Conservation (phyloP, 2,113 vertebrate species). For the Butorides virescens region DNA sequence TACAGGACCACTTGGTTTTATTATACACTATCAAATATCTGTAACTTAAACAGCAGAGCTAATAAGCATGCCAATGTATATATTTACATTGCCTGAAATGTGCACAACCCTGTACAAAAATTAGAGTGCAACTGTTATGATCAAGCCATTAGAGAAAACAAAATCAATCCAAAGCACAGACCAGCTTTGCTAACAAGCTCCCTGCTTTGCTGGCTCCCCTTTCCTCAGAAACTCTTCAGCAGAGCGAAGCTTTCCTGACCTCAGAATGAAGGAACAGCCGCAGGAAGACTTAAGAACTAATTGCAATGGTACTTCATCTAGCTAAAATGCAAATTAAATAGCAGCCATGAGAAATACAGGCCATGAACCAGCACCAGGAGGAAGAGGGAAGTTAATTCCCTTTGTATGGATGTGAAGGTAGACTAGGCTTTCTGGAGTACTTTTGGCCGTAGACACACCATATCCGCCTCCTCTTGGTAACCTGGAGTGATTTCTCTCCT, state of each 20-base stretch:
- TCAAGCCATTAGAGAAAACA: slow-evolving; percentile 59
- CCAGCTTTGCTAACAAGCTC: slow-evolving; percentile 20
- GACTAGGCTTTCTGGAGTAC: background rate
- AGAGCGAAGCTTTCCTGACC: background rate
- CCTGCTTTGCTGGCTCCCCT: background rate
- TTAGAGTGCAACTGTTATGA: slow-evolving; percentile 60
- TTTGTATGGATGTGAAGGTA: background rate
- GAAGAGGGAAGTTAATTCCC: background rate
- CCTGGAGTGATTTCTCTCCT: background rate
- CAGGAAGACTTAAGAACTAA: background rate
- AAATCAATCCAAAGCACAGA: slow-evolving; percentile 38
- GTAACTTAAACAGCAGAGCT: slow-evolving; percentile 58
- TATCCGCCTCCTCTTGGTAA: accelerated
- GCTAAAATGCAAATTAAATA: background rate
- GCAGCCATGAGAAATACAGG: background rate
- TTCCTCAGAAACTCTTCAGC: background rate
- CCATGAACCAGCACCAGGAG: background rate
- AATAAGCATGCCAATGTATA: slow-evolving; percentile 65
- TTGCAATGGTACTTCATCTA: background rate
- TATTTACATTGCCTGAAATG: slow-evolving; percentile 68
- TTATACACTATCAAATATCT: slow-evolving; percentile 64
- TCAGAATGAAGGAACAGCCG: background rate
- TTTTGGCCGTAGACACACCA: background rate
- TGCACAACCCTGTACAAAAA: slow-evolving; percentile 57
- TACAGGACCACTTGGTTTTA: slow-evolving; percentile 62